Base-by-base conservation (phyloP, 2,797 vertebrate genomes). In the Poecilia gillii region DNA sequence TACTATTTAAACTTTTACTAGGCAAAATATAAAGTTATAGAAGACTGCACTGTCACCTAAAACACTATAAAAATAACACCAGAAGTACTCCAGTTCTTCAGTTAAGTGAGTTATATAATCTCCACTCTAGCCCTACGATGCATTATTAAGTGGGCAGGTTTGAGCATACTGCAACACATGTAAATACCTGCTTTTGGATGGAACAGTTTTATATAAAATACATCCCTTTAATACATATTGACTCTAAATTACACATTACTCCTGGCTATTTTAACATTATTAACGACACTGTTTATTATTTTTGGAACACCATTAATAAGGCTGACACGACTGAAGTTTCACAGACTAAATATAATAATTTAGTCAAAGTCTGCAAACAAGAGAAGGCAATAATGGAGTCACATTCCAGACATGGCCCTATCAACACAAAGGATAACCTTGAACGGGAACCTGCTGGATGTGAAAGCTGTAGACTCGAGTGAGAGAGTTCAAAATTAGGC, bases 41-140 rank as follows among this genome's bases (percentile, higher is more conserved):
- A 81, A 77, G 64, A 78, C 23, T n/a, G 45, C 41, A 66, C 53
- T 59, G 73, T 76, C 43, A 75, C 82, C 64, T 75, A 75, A 84
- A 91, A 74, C 62, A 72, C 59, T 72, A 73, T 77, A 31, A 78
- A 91, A 91, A 85, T 81, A 82, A 78, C 85, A 77, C 78, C 82
- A 84, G 43, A 76, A 33, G 75, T 66, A 41, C 68, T 71, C 41
- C 73, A 79, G 77, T 88, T 72, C 80, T 87, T 81, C 55, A 84
- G 85, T 76, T 77, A 84, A 91, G 90, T 91, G 85, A 85, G 31
- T 93, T 93, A 90, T 85, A 51, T 86, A 90, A 92, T 82, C 80
- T 74, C 75, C 76, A 86, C 77, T 71, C 23, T 74, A 83, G 85
- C 81, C 76, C 18, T 23, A 31, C 79, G 75, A 84, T 90, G 80